Conservation (phyloP, 2,113 vertebrate species). For the Edolisoma coerulescens region DNA sequence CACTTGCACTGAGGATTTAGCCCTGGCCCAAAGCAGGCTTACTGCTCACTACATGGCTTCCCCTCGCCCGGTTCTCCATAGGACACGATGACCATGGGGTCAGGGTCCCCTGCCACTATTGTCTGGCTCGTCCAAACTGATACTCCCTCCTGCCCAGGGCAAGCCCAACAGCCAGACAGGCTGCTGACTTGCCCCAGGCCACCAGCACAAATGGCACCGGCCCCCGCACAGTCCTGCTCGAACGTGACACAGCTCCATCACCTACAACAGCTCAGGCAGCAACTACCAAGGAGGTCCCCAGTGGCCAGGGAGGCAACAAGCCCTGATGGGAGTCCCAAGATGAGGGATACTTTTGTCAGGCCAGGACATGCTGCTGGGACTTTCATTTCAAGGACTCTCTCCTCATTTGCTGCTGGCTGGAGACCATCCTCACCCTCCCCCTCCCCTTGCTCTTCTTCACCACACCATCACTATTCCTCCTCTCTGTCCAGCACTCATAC, state of each 20-base stretch:
- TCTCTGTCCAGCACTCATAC: background rate
- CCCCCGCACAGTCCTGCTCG: rapidly evolving
- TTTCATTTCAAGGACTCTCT: background rate
- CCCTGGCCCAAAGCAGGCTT: background rate
- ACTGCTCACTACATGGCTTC: background rate
- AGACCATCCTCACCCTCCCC: background rate
- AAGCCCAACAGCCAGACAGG: background rate
- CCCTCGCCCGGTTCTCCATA: background rate
- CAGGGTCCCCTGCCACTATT: rapidly evolving
- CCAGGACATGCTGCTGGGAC: background rate
- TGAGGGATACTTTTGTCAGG: background rate
- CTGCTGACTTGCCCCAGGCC: background rate
- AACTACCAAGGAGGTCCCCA: background rate
- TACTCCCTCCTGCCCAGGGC: background rate
- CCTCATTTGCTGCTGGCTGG: background rate
- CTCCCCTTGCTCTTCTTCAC: background rate
- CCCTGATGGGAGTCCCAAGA: background rate
- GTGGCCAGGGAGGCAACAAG: background rate
- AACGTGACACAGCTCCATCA: background rate
- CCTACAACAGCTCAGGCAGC: background rate
- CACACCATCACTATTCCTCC: background rate
- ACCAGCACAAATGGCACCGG: background rate
- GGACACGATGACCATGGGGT: background rate
- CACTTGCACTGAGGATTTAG: background rate
- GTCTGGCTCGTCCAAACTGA: background rate